Evolutionary conservation across 2,888 invertebrate genomes (phyloP).

Genomic region (Synanthedon vespiformis): DNA sequence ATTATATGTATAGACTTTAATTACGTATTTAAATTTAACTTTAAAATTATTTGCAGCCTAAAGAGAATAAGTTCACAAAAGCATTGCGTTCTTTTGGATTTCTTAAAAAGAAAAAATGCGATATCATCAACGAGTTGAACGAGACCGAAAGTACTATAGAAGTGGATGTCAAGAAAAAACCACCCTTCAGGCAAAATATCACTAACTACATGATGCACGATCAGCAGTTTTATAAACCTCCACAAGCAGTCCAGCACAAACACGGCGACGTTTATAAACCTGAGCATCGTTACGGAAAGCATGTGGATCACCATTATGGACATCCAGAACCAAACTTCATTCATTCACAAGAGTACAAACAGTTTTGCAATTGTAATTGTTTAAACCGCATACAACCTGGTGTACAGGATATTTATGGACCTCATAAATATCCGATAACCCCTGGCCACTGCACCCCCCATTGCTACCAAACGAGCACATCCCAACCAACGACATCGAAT

Average conservation of each 20-base stretch:
- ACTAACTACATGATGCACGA: constrained; percentile 40
- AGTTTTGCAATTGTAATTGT: not conserved
- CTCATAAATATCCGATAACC: constrained; percentile 2
- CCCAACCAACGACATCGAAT: constrained; percentile 14
- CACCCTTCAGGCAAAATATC: constrained; percentile 40
- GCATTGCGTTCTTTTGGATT: constrained; percentile 34
- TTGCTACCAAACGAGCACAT: constrained; percentile 13
- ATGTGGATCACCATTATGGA: not conserved
- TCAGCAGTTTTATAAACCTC: constrained; percentile 37
- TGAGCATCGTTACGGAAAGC: not conserved
- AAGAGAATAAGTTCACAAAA: constrained; percentile 29
- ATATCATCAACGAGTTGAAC: constrained; percentile 37
- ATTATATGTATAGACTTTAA: not conserved
- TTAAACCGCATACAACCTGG: constrained; percentile 2
- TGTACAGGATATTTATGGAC: not conserved
- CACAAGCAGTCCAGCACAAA: constrained; percentile 17
- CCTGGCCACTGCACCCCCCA: constrained; percentile 7
- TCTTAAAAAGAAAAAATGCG: constrained; percentile 35
- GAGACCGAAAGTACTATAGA: constrained; percentile 37
- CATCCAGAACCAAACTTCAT: not conserved
- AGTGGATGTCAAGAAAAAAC: constrained; percentile 19
- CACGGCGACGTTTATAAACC: constrained; percentile 2
- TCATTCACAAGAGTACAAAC: not conserved
- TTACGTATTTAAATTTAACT: constrained; percentile 27
- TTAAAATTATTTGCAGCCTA: not conserved